Evolutionary conservation across 1,140 invertebrate species (phyloP).

Genomic region (Phthorimaea operculella): DNA sequence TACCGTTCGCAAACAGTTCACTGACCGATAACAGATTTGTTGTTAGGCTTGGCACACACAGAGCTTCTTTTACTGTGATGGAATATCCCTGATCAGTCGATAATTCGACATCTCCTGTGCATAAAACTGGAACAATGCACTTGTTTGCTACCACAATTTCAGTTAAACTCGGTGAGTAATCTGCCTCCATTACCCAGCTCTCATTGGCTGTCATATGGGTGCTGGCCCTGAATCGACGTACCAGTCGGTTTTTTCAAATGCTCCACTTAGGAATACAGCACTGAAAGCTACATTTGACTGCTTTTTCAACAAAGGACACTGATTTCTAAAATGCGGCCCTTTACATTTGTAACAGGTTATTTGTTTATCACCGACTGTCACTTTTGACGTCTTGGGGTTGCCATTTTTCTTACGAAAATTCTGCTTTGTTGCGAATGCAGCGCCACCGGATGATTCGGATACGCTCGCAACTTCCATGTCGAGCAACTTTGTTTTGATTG

Average conservation of each 20-base stretch:
- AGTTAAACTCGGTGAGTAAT: constrained; percentile 10
- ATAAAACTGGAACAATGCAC: constrained; percentile 23
- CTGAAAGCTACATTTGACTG: constrained; percentile 10
- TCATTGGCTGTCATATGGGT: constrained; percentile 20
- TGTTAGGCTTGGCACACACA: constrained; percentile 21
- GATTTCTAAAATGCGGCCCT: constrained; percentile 9
- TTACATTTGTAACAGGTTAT: constrained; percentile 18
- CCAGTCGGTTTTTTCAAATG: constrained; percentile 16
- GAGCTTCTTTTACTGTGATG: constrained; percentile 19
- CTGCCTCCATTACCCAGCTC: constrained; percentile 10
- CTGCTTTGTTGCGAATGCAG: constrained; percentile 14
- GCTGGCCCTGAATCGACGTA: constrained; percentile 28
- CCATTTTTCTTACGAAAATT: constrained; percentile 8
- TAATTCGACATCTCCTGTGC: constrained; percentile 22
- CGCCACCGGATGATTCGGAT: constrained; percentile 12
- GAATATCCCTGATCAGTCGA: constrained; percentile 16
- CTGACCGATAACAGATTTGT: constrained; percentile 35
- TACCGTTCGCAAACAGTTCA: constrained; percentile 26
- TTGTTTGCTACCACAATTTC: constrained; percentile 29
- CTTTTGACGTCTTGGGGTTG: constrained; percentile 9
- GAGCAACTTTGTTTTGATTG: constrained; percentile 40
- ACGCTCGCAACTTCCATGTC: constrained; percentile 18
- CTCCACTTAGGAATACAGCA: constrained; percentile 8
- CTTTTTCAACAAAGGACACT: constrained; percentile 18
- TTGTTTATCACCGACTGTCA: constrained; percentile 8